Evolutionary conservation across 64 coral and sea anemone species (phyloP).

Genomic region (Pocillopora damicornis): DNA sequence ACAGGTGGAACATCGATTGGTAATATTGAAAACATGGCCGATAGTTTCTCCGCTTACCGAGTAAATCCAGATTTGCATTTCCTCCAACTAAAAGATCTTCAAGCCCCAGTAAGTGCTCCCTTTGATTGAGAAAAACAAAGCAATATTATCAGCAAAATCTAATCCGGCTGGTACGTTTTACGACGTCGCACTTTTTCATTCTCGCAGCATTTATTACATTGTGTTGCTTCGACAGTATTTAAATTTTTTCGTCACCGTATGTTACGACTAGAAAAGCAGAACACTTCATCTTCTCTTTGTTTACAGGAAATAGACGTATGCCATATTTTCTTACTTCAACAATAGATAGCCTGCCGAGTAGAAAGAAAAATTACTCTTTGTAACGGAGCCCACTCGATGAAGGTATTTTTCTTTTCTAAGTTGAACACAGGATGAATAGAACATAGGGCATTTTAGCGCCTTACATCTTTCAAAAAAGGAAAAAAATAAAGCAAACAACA

Average conservation of each 20-base stretch:
- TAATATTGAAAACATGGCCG: neutral
- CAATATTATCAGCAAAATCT: neutral
- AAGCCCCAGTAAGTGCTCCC: neutral
- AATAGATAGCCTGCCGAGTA: neutral
- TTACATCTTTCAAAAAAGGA: too few species aligned
- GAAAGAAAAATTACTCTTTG: neutral
- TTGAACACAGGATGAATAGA: neutral
- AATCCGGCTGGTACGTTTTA: neutral
- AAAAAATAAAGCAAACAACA: too few species aligned
- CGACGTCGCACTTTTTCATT: neutral
- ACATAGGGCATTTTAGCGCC: neutral
- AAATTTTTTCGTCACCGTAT: neutral
- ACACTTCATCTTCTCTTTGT: constrained; percentile 9
- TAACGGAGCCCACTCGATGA: neutral
- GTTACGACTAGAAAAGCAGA: neutral
- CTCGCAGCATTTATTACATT: neutral
- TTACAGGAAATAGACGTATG: neutral
- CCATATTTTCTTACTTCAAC: neutral
- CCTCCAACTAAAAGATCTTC: neutral
- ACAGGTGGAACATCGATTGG: neutral
- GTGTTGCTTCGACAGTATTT: neutral
- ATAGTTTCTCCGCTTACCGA: neutral
- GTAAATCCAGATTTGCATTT: constrained; percentile 48
- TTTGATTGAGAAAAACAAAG: neutral
- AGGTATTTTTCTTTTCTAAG: neutral